A percentile compares a stretch with the other conserved stretches of the same genome.
These are phyloP conservation scores for Rhinogobio ventralis DNA, from an alignment of 2,797 vertebrate species.

Conservation along the genomic window DNA sequence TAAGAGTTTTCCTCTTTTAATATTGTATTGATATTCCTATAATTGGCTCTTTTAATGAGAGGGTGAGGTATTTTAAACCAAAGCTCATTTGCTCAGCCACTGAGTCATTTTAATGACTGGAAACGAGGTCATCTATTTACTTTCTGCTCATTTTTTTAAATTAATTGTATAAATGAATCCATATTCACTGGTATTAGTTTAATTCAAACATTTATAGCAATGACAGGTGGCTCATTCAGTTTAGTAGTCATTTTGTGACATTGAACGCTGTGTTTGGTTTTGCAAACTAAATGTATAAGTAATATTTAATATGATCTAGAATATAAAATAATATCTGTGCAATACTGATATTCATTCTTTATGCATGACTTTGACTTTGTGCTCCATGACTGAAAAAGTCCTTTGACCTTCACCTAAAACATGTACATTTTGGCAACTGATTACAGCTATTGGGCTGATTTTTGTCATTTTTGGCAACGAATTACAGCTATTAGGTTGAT, in stretches of 20 bases:
- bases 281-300: not conserved
- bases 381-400: not conserved
- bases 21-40: slow-evolving; percentile 41
- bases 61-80: slow-evolving; percentile 26
- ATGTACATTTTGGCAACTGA: not conserved
- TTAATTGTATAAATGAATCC: not conserved
- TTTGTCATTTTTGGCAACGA: not conserved
- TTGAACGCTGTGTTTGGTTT: not conserved
- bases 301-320: not conserved
- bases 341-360: not conserved
- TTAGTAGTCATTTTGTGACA: not conserved
- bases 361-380: not conserved
- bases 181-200: not conserved
- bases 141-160: not conserved
- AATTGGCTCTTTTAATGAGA: slow-evolving; percentile 42
- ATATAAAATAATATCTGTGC: not conserved
- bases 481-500: not conserved
- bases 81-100: slow-evolving; percentile 12
- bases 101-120: not conserved
- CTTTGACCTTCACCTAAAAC: not conserved
- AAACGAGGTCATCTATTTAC: not conserved
- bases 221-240: not conserved
- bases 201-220: not conserved
- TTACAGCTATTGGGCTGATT: not conserved
- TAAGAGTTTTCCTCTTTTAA: slow-evolving; percentile 39